Evolutionary conservation across 1,140 invertebrate genomes (phyloP), one percentile per base, ranked within the genome.

Genomic region (Drosophila murphyi): DNA sequence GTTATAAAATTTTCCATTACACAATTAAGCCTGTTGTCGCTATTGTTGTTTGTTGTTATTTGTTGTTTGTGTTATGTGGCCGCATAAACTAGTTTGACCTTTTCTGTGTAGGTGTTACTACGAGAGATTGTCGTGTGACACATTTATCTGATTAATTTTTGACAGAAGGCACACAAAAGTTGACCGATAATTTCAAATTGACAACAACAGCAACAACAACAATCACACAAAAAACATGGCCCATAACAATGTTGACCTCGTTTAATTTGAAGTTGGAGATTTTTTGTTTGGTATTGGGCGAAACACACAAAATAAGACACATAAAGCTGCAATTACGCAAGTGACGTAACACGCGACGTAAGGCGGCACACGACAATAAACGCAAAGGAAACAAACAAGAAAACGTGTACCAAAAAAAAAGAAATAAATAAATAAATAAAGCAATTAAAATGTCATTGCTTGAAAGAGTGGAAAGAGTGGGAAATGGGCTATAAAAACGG

Each of bases 371-470:
- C 85, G 83, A 83, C 85, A 89, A 79, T 54, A 63, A 65, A 43
- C 39, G 72, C 34, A 45, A 68, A 48, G 12, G 50, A 45, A 73
- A 48, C 37, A 51, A 57, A 73, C 43, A 63, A 61, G 41, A 60
- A 74, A 60, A 68, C 39, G 48, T 54, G 43, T 28, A 55, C n/a
- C 70, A 8, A 50, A 65, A 72, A 37, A 57, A 29, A 41, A 43
- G 28, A n/a, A 47, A 50, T 41, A 35, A 37, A 5, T 39, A 10
- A 31, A 54, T 28, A 60, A 69, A 87, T 87, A 87, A 88, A 89
- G 85, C 85, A 89, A 88, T 88, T 88, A 88, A 88, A 88, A 88
- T 89, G 83, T 88, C 83, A 88, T 89, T 88, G 83, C 74, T 77
- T 59, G 78, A 28, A 65, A 57, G 20, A 59, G 54, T 45, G 48